These are phyloP conservation scores for Melinaea menophilus DNA, from an alignment of 2,888 invertebrate genomes.

Conservation along the genomic window DNA sequence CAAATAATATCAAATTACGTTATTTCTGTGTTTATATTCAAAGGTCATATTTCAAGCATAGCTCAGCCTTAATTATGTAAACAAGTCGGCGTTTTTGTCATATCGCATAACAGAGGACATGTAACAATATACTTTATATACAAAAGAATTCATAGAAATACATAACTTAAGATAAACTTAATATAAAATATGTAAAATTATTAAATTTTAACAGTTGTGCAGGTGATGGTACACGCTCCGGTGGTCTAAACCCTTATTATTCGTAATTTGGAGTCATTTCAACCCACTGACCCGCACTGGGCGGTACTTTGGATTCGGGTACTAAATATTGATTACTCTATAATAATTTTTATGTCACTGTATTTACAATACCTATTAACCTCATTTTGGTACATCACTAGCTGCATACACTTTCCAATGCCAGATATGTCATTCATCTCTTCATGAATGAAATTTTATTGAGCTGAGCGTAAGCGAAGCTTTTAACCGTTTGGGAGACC, in stretches of 20 bases:
- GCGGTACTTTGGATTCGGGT: slow-evolving; percentile 18
- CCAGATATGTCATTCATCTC: too few relatives aligned
- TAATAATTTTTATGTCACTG: slow-evolving; percentile 4
- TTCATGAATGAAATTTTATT: too few relatives aligned
- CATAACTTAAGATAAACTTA: too few relatives aligned
- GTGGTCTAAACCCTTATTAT: slow-evolving; percentile 44
- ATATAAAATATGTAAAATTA: too few relatives aligned
- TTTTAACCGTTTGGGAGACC: too few relatives aligned
- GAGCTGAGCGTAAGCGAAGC: too few relatives aligned
- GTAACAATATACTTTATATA: neutral
- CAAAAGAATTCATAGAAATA: neutral
- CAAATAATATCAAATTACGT: too few relatives aligned
- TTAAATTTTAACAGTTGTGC: slow-evolving; percentile 29
- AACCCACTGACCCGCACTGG: slow-evolving; percentile 33
- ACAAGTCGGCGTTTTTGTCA: neutral
- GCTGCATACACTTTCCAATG: too few relatives aligned
- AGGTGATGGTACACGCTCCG: slow-evolving; percentile 37
- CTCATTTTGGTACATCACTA: neutral
- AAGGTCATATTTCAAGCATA: neutral
- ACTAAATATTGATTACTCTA: slow-evolving; percentile 20
- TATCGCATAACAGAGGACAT: neutral
- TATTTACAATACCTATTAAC: neutral
- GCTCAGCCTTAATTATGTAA: neutral
- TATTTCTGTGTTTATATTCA: too few relatives aligned
- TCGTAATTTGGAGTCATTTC: slow-evolving; percentile 50